Base-by-base conservation (phyloP, 37 sponge, comb jelly and placozoan species). In the Spongilla lacustris region DNA sequence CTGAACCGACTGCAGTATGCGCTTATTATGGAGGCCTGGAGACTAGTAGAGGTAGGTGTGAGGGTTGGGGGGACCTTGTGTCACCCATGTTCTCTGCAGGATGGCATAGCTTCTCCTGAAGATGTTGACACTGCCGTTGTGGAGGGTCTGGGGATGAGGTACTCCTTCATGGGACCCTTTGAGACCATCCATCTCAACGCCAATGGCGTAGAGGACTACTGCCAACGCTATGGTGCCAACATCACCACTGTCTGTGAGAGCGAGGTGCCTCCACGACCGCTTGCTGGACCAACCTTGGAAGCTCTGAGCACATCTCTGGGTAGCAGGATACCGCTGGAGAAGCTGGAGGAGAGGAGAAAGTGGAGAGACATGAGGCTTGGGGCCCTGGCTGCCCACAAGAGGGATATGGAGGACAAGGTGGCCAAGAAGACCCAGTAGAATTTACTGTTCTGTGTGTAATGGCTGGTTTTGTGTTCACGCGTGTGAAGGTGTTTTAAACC, bases 1-100 rank as follows among this genome's bases (percentile, higher is more conserved):
- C 70, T 94, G 32, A 98, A 98, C 83, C 81, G 98, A 76, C 86
- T 98, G 38, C 98, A 98, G 86, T 98, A 98, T 86, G 98, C 98
- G 17, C 81, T 98, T 34, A 92, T 96, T 32, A 96, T 96, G 98
- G 98, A 98, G 68, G 92, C 87, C 19, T 98, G 98, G 98, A 77
- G 98, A 27, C 88, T 98, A 13, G 94, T 96, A 25, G 92, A 96
- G 93, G 95, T 95, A 36, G 21, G 83, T 71, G 66, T 37, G 25
- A 32, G 36, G 76, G 35, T 8, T 21, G 36, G 24, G 30, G 76
- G 14, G 34, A 13, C 32, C 26, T 27, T 33, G 36, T 32, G 5
- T 9, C 14, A 5, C 36, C 6, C 30, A 75, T 32, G 5, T 17
- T 50, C 25, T 1, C 24, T 71, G 12, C 66, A 97, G 93, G 98